These are phyloP conservation scores for Menidia menidia DNA, from an alignment of 2,797 vertebrate genomes.

Conservation along the genomic window DNA sequence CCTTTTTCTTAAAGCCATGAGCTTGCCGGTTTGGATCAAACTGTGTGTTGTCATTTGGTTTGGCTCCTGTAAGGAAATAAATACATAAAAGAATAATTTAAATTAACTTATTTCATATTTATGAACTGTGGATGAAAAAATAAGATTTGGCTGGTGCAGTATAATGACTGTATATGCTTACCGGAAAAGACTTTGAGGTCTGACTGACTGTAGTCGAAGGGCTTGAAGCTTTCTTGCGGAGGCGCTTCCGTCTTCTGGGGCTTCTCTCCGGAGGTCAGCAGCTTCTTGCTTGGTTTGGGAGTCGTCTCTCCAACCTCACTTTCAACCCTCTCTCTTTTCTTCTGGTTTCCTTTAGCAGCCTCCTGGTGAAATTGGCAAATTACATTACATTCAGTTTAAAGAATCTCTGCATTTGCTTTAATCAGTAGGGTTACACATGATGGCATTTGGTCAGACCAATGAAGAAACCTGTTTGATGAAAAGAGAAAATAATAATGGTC, in stretches of 20 bases:
- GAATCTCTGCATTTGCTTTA: background rate
- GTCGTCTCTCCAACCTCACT: conserved; percentile 78
- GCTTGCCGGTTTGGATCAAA: conserved; percentile 90
- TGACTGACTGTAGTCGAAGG: conserved; percentile 94
- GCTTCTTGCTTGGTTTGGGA: conserved; percentile 85
- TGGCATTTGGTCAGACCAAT: too few relatives aligned
- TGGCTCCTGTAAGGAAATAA: conserved; percentile 70
- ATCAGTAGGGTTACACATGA: too few relatives aligned
- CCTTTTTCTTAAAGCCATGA: conserved; percentile 75
- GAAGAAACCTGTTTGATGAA: too few relatives aligned
- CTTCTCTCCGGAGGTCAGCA: conserved; percentile 72
- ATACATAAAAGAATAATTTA: background rate
- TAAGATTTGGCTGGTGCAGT: background rate
- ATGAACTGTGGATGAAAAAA: conserved; percentile 5
- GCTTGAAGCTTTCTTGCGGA: conserved; percentile 79
- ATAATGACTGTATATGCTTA: conserved; percentile 48
- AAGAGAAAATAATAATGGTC: too few relatives aligned
- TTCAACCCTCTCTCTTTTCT: conserved; percentile 80
- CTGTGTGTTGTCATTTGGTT: conserved; percentile 83
- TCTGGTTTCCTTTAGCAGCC: conserved; percentile 66
- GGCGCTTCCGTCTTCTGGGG: conserved; percentile 64
- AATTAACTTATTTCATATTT: background rate
- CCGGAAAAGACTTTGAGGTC: conserved; percentile 92
- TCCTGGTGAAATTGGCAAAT: conserved; percentile 57
- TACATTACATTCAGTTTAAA: background rate